Evolutionary conservation across 1,140 invertebrate genomes (phyloP), one percentile per base, ranked within the genome.

Genomic region (Sitodiplosis mosellana): DNA sequence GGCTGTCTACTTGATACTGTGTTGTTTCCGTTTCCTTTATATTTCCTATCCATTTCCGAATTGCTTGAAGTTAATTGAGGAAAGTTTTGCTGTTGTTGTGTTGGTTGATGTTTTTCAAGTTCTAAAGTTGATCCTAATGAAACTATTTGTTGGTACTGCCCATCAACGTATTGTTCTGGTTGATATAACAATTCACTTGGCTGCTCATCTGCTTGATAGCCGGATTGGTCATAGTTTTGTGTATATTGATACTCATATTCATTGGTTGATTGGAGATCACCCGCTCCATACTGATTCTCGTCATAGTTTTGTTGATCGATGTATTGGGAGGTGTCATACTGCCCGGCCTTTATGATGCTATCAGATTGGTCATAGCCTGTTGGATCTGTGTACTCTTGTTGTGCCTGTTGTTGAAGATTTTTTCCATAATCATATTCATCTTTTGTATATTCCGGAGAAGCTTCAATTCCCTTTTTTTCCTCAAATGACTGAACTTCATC

Each of bases 21-120:
- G 52, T 44, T 46, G 52, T 55, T 19, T 51, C 51, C n/a, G 56
- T 55, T 55, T 60, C 52, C 34, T 48, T 54, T 17, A 59, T 50
- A 34, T 60, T 56, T 40, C 57, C 57, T 14, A 59, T 61, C 62
- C 62, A 64, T 46, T 64, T 53, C 38, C 53, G 59, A 53, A 36
- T 57, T 53, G 62, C 62, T 42, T 56, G 59, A 42, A 56, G 57
- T 54, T 56, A 60, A 48, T 64, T 64, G 58, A 55, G 52, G 21
- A 42, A 59, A 55, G 59, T 59, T 46, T 56, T 49, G 51, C 8
- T 49, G 47, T 22, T 21, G 47, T 18, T 49, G 51, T 41, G 36
- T 46, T 33, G 48, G 46, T 37, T 51, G 47, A 14, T 38, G 3
- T n/a, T 38, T n/a, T 38, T 12, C 12, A n/a, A 14, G 12, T 17